Evolutionary conservation across 2,888 invertebrate species (phyloP).

Genomic region (Aelia acuminata): DNA sequence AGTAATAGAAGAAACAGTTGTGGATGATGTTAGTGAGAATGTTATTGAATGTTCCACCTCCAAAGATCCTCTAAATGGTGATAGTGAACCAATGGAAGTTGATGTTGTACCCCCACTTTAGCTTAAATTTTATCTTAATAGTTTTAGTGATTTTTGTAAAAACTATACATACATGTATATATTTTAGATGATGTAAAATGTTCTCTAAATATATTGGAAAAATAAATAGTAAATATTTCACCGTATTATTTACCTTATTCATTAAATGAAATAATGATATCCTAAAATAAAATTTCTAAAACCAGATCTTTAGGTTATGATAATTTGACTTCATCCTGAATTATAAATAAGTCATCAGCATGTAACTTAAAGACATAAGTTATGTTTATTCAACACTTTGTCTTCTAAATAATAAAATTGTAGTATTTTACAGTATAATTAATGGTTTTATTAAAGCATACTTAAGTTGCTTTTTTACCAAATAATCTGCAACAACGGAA

Average conservation of each 20-base stretch:
- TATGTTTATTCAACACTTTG: background rate
- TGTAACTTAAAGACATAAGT: background rate
- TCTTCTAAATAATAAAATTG: no score
- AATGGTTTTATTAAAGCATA: background rate
- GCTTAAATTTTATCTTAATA: conserved; percentile 20
- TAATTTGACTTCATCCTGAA: background rate
- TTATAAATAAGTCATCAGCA: background rate
- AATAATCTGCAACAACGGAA: no score
- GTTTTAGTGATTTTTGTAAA: background rate
- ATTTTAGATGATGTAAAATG: conserved; percentile 1
- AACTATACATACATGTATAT: background rate
- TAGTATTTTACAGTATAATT: no score
- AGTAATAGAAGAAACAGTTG: conserved; percentile 37
- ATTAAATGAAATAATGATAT: background rate
- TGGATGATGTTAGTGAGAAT: conserved; percentile 23
- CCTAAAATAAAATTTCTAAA: background rate
- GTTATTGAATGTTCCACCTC: conserved; percentile 34
- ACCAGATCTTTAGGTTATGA: background rate
- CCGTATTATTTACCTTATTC: background rate
- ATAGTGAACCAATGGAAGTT: conserved; percentile 18
- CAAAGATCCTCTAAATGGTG: conserved; percentile 2
- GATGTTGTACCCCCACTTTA: conserved; percentile 24
- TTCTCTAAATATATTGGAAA: background rate
- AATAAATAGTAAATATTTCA: background rate
- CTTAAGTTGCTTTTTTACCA: background rate